These are phyloP conservation scores for Drosophila prostipennis DNA, from an alignment of 2,888 invertebrate genomes.

Conservation along the genomic window DNA sequence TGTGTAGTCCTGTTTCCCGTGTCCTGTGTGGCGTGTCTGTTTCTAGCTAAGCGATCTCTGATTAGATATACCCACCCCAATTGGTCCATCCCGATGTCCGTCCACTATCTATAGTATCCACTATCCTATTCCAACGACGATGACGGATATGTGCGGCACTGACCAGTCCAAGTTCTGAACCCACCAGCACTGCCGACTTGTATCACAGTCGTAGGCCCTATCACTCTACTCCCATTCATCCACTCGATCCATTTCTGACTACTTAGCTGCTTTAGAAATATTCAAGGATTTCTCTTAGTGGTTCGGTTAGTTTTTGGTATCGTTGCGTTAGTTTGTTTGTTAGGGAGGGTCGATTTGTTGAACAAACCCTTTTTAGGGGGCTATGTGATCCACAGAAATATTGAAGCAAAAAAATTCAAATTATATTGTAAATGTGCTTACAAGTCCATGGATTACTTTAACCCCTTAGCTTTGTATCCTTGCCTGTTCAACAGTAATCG, in stretches of 20 bases:
- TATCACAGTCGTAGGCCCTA: constrained; percentile 59
- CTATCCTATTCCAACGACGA: constrained; percentile 12
- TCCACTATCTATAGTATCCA: background rate
- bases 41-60: constrained; percentile 53
- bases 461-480: background rate
- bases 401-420: background rate
- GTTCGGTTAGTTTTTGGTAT: constrained; percentile 41
- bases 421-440: background rate
- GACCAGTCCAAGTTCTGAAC: constrained; percentile 40
- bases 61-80: constrained; percentile 32
- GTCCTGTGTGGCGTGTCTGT: constrained; percentile 26
- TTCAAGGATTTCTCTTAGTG: constrained; percentile 25
- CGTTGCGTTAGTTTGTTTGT: constrained; percentile 28
- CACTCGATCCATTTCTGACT: constrained; percentile 9
- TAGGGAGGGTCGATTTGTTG: background rate
- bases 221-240: background rate
- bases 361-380: background rate
- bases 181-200: constrained; percentile 49
- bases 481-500: background rate
- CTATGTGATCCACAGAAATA: background rate
- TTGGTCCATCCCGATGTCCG: constrained; percentile 58
- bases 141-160: constrained; percentile 55
- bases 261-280: constrained; percentile 26
- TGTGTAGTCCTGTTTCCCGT: constrained; percentile 12
- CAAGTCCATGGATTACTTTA: background rate